Base-by-base conservation (phyloP, 1,140 invertebrate species). In the Cydia fagiglandana region DNA sequence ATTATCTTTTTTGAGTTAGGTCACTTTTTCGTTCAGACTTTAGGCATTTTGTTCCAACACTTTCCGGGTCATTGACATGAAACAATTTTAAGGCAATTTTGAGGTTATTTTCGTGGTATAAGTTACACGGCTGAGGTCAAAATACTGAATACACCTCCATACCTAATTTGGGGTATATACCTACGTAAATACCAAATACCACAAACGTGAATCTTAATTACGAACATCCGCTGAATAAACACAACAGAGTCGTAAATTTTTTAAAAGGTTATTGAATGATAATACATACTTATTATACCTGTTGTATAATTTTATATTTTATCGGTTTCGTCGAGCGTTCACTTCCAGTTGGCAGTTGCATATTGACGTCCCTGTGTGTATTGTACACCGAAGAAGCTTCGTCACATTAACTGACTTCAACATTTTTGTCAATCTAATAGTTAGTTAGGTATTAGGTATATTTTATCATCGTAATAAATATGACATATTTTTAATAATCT, bases 71-170 rank as follows among this genome's bases (percentile, higher is more conserved):
- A 78, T 38, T 80, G 76, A 80, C 76, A 12, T 41, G 38, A 7
- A 45, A 70, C 66, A 70, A 75, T 76, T 64, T 41, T 41, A 41
- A 41, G 9, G 38, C 38, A 41, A 41, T 41, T 79, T 78, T 77
- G 74, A 56, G 76, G 79, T 78, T 78, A 45, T 76, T 76, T 77
- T 78, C 38, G 45, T 74, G 34, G 80, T 76, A 78, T 83, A 81
- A 83, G 81, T 84, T 83, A 84, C 75, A 73, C 75, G 76, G 75
- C 64, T 76, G 81, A 80, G 80, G 79, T 84, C 81, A 82, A 80
- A 77, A 81, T 77, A 80, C 81, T 75, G 75, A 79, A 77, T 79
- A 56, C 53, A 74, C 75, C 73, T 80, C 76, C 78, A 74, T 81
- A 77, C 78, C 76, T 79, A 77, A 61, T 61, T 20, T 61, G 17